These are phyloP conservation scores for Solenopsis invicta DNA, from an alignment of 1,140 invertebrate genomes.

Conservation along the genomic window DNA sequence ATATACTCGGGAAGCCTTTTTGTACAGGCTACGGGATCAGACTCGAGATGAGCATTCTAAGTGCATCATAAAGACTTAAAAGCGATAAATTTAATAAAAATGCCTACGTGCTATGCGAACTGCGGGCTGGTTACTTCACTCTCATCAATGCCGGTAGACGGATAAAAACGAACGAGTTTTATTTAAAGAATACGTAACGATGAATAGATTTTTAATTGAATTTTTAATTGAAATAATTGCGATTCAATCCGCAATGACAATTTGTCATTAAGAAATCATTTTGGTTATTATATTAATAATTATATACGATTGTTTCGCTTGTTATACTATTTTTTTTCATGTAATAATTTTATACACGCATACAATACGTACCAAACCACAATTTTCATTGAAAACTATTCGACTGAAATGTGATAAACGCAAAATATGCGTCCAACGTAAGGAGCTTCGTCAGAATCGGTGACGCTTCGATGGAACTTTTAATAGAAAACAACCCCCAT, in stretches of 20 bases:
- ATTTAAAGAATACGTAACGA: background rate
- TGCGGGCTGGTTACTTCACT: background rate
- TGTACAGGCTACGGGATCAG: background rate
- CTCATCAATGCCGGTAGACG: background rate
- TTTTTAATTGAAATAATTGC: background rate
- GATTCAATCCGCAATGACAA: too few species aligned
- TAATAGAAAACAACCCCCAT: slow-evolving; percentile 73
- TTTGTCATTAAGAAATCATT: background rate
- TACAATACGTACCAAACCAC: too few species aligned
- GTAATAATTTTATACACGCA: background rate
- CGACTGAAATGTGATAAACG: slow-evolving; percentile 21
- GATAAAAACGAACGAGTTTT: background rate
- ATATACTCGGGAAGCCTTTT: background rate
- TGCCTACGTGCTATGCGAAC: background rate
- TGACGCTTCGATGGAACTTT: slow-evolving; percentile 59
- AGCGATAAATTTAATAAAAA: slow-evolving; percentile 4
- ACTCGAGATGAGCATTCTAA: background rate
- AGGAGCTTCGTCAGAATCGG: slow-evolving; percentile 29
- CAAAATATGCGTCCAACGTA: slow-evolving; percentile 12
- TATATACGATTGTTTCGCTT: background rate
- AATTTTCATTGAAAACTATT: slow-evolving; percentile 1
- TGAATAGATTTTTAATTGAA: background rate
- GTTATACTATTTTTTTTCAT: background rate
- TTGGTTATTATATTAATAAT: too few species aligned
- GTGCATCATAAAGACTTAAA: background rate